phyloP scores from a whole-genome alignment of 2,888 invertebrate species.

The Acrocera orbiculus region DNA sequence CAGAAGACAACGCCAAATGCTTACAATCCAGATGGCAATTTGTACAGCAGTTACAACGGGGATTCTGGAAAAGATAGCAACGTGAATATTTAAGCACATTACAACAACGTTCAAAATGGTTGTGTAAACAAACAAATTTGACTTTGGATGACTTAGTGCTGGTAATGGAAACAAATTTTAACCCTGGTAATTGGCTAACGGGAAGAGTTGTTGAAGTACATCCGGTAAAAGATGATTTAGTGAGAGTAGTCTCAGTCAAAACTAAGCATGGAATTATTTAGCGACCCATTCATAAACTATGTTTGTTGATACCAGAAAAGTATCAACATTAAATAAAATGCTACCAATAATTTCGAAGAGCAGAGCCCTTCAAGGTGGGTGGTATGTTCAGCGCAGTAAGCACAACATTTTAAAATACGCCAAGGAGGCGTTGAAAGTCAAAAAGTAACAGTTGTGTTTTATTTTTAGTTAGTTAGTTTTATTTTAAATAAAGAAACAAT shows the following conservation, averaged over 20 bases:
- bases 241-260: constrained; percentile 1
- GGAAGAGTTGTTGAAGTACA: background rate
- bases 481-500: no score
- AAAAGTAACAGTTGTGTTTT: no score
- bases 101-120: constrained; percentile 1
- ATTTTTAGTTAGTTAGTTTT: no score
- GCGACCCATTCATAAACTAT: background rate
- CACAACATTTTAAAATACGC: no score
- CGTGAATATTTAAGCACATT: background rate
- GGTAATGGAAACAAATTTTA: background rate
- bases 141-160: background rate
- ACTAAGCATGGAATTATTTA: background rate
- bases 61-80: constrained; percentile 1
- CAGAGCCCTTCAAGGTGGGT: no score
- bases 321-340: no score
- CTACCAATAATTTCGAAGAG: no score
- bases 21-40: background rate
- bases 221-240: background rate
- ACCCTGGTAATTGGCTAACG: background rate
- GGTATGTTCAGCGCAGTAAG: no score
- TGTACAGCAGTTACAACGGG: constrained; percentile 1
- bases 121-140: no score
- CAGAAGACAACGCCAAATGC: background rate
- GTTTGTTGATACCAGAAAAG: background rate
- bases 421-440: no score